Base-by-base conservation (phyloP, 37 sponge, comb jelly and placozoan species). In the Petrosia ficiformis region DNA sequence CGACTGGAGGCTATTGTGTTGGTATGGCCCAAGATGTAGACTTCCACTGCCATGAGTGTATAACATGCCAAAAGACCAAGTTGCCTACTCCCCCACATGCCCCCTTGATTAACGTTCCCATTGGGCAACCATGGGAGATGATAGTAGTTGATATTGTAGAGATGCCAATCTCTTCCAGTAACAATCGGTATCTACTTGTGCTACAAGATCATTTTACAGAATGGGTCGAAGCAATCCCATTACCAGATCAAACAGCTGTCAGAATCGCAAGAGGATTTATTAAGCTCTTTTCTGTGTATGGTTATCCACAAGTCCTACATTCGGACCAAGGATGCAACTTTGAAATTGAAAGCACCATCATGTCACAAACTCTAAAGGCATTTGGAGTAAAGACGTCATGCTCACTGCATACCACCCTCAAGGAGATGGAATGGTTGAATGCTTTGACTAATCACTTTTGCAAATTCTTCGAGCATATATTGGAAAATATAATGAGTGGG, bases 351-450 rank as follows among this genome's bases (percentile, higher is more conserved):
- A 77, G 67, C 42, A 39, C 67, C 11, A 4, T 87, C 6, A 25
- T 82, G 2, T 32, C 33, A n/a, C 65, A 80, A 28, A 74, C 80
- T 37, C 57, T 75, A 34, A 65, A 76, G 30, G 67, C 77, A 10
- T 84, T 89, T 64, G 90, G 85, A 1, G 40, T 89, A 4, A 44
- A 43, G 26, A 87, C 81, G 65, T 16, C 82, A 39, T 40, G 61
- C 14, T 81, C 59, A 76, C 78, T 37, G 77, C 77, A 32, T 79
- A 79, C 26, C 86, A 85, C 44, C 76, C 86, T 16, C 86, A 85
- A 74, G 74, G 75, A 26, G 80, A 85, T 78, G 80, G 88, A 16
- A 83, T 89, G 84, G 89, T 89, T n/a, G 89, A 89, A 59, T 32
- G 72, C 29, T 79, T 83, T 6, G 83, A 89, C 39, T 57, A 81